A percentile compares a stretch with the other conserved stretches of the same genome.
These are phyloP conservation scores for fruit fly (Drosophila melanogaster) DNA, from an alignment of 1,140 invertebrate genomes.

Conservation along the genomic window Release_6_plus_ISO1_MT NC_004354.4:4259501-4260000, in stretches of 20 bases:
- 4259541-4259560: constrained; percentile 54
- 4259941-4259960: constrained; percentile 69
- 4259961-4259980: constrained; percentile 68
- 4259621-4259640: no score
- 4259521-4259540: constrained; percentile 75
- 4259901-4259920: constrained; percentile 51
- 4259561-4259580: constrained; percentile 36
- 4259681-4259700: no score
- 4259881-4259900: constrained; percentile 40
- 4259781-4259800: constrained; percentile 8
- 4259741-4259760: neutral
- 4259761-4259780: constrained; percentile 10
- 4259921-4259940: constrained; percentile 56
- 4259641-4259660: no score
- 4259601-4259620: neutral
- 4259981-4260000: neutral
- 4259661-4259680: no score
- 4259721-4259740: neutral
- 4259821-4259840: constrained; percentile 69
- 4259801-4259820: constrained; percentile 63
- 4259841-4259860: constrained; percentile 66
- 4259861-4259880: constrained; percentile 38
- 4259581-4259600: constrained; percentile 14
- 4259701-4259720: neutral
- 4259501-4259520: constrained; percentile 78